Base-by-base conservation (phyloP, 2,113 vertebrate species). In the Zapornia atra region DNA sequence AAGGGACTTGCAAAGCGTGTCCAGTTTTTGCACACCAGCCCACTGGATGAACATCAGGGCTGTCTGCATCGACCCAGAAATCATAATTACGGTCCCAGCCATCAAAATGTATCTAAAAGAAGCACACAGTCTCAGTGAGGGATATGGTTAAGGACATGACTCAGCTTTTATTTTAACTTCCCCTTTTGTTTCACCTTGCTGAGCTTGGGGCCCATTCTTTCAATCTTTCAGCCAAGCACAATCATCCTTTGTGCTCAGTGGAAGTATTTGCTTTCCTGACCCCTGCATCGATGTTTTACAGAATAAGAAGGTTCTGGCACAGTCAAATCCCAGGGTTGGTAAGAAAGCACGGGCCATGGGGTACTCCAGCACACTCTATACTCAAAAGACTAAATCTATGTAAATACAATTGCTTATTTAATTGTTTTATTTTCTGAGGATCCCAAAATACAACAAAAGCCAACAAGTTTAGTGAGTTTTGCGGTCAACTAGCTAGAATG, bases 11-110 rank as follows among this genome's bases (percentile, higher is more conserved):
- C 46, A 99, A 97, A 46, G 98, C 95, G 31, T 99, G 99, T 46
- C 99, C 98, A 5, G 99, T 99, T 97, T 99, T 99, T 63, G 98
- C 98, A 97, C 98, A 99, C 99, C 99, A 99, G 42, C 98, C 99
- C 3, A 99, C 97, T 20, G 99, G 99, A 72, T 99, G 99, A 86
- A 99, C 95, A 51, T 99, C 98, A 26, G 98, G 97, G 63, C 98
- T 98, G 97, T 99, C 99, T 2, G 98, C 98, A 92, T 99, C 98
- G 42, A 99, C 95, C 98, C 99, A 99, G 95, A 98, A 99, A 95
- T 99, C 98, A 1, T 99, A 99, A 42, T 98, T 98, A 63, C 36
- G 92, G 94, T 97, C 98, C 99, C 99, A 99, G 36, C 98, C 98
- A 92, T 99, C 99, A 88, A 99, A 99, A 96, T 99, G 98, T 42